A percentile compares a stretch with the other conserved stretches of the same genome.
These are phyloP conservation scores for Spheniscus humboldti DNA, from an alignment of 2,797 vertebrate species.

Conservation along the genomic window DNA sequence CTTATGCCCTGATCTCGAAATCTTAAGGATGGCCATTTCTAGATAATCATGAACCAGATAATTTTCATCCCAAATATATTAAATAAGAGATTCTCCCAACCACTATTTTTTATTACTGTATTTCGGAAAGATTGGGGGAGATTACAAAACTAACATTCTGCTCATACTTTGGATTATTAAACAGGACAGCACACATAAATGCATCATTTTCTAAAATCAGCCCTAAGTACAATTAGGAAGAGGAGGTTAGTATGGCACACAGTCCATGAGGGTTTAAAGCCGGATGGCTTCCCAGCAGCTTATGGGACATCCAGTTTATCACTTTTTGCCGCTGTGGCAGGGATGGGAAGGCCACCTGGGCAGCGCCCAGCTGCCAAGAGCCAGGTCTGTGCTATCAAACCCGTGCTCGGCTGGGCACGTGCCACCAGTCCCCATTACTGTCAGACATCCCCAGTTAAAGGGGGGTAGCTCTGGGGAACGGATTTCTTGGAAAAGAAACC, in stretches of 20 bases:
- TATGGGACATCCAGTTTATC: neutral
- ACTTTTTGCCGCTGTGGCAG: accelerated
- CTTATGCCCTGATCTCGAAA: neutral
- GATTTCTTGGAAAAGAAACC: neutral
- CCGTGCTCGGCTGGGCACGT: accelerated
- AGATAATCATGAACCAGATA: neutral
- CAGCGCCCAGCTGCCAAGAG: neutral
- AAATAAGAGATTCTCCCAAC: neutral
- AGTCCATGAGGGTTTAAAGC: neutral
- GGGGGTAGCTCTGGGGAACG: neutral
- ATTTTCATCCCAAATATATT: neutral
- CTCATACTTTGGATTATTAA: neutral
- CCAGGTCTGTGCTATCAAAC: neutral
- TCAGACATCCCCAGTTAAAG: neutral
- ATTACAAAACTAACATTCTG: neutral
- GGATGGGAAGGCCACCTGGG: neutral
- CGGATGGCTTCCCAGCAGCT: neutral
- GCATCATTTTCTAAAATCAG: neutral
- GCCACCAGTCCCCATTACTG: neutral
- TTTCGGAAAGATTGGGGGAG: neutral
- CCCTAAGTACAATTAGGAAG: neutral
- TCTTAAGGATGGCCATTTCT: neutral
- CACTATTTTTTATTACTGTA: accelerated
- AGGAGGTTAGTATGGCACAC: accelerated
- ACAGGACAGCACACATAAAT: neutral